Evolutionary conservation across 2,113 vertebrate genomes (phyloP).

Genomic region (Trichechus manatus): DNA sequence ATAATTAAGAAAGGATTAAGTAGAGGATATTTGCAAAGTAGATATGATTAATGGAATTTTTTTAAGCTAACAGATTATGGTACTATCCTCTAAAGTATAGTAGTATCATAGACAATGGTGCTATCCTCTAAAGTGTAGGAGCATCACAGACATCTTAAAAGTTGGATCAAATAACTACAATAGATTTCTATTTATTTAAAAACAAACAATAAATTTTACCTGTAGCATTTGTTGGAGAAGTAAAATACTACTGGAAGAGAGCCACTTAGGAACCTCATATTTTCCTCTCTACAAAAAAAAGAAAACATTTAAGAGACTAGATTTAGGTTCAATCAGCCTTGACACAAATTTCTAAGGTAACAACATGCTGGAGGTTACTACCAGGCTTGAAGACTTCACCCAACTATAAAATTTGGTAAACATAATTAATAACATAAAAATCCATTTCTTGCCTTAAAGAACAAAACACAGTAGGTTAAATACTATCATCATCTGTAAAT

Average conservation of each 20-base stretch:
- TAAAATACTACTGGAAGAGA: conserved; percentile 91
- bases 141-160: neutral
- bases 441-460: conserved; percentile 35
- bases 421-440: conserved; percentile 46
- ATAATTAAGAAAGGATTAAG: conserved; percentile 32
- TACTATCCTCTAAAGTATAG: neutral
- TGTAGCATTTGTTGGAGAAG: conserved; percentile 98
- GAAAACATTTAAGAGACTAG: conserved; percentile 39
- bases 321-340: conserved; percentile 54
- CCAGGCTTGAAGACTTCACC: conserved; percentile 49
- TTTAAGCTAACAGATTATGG: neutral
- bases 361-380: conserved; percentile 30
- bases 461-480: neutral
- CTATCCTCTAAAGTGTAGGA: neutral
- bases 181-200: conserved; percentile 11
- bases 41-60: neutral
- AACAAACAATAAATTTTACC: conserved; percentile 87
- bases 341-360: conserved; percentile 54
- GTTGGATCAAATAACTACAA: conserved; percentile 1
- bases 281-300: conserved; percentile 91
- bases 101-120: neutral
- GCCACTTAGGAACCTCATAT: conserved; percentile 94
- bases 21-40: neutral
- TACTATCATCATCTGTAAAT: neutral
- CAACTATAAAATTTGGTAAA: conserved; percentile 28